A percentile compares a stretch with the other conserved stretches of the same genome.
Conservation (phyloP, 2,888 invertebrate species). For the Drosophila paranaensis region DNA sequence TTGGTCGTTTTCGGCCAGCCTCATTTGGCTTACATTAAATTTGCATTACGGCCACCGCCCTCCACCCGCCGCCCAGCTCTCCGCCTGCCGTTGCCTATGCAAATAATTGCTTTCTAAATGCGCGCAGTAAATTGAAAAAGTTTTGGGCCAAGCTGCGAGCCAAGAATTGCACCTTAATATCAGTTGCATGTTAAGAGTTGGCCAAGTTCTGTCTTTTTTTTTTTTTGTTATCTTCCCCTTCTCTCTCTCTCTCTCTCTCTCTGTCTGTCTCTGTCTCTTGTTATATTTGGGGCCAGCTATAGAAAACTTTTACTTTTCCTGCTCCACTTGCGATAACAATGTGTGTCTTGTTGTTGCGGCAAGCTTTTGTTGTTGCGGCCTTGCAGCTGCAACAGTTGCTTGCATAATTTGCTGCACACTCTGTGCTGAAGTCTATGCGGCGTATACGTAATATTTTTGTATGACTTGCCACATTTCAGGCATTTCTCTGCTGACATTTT, state of each 20-base stretch:
- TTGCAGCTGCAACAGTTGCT: slow-evolving; percentile 45
- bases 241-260: background rate
- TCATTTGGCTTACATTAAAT: slow-evolving; percentile 48
- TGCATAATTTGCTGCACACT: slow-evolving; percentile 28
- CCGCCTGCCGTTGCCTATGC: slow-evolving; percentile 1
- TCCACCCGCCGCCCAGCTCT: too few relatives aligned
- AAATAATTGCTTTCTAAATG: slow-evolving; percentile 70
- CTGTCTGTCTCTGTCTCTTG: background rate
- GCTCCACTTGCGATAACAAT: slow-evolving; percentile 55
- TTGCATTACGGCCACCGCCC: slow-evolving; percentile 21
- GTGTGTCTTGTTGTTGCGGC: slow-evolving; percentile 28
- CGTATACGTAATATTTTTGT: background rate
- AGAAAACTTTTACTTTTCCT: slow-evolving; percentile 51
- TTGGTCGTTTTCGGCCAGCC: slow-evolving; percentile 24
- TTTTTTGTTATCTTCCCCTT: background rate
- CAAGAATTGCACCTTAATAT: slow-evolving; percentile 49
- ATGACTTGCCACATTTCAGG: too few relatives aligned
- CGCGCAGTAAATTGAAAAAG: slow-evolving; percentile 71
- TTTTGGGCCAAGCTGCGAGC: slow-evolving; percentile 45
- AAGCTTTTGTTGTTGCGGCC: slow-evolving; percentile 38
- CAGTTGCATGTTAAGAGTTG: slow-evolving; percentile 44
- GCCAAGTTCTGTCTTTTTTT: slow-evolving; percentile 16
- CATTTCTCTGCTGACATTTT: background rate
- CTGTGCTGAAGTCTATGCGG: background rate
- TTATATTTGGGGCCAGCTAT: slow-evolving; percentile 15